A percentile compares a stretch with the other conserved stretches of the same genome.
phyloP scores from a whole-genome alignment of 2,888 invertebrate genomes.

The Drosophila barbarae region DNA sequence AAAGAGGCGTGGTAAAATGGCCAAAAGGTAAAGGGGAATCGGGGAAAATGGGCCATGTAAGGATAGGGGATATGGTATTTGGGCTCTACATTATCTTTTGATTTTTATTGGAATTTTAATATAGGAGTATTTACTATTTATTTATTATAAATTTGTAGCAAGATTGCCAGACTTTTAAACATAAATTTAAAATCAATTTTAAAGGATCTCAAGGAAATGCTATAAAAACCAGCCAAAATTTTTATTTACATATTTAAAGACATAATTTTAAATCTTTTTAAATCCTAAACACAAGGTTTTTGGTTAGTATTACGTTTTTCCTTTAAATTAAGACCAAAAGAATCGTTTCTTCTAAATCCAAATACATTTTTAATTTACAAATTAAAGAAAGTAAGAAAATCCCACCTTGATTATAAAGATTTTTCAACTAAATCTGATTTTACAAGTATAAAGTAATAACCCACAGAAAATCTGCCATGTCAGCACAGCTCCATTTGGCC shows the following conservation, averaged over 20 bases:
- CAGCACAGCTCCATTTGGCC: slow-evolving; percentile 40
- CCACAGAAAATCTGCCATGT: slow-evolving; percentile 46
- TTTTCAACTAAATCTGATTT: not conserved
- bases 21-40: slow-evolving; percentile 10
- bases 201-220: not conserved
- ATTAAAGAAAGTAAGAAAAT: too few species aligned
- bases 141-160: too few species aligned
- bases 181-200: not conserved
- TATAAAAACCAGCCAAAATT: too few species aligned
- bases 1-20: slow-evolving; percentile 27
- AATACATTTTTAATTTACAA: too few species aligned
- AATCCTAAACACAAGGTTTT: too few species aligned
- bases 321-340: not conserved
- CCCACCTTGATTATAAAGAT: too few species aligned
- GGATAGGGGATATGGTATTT: not conserved
- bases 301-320: not conserved
- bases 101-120: not conserved
- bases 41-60: not conserved
- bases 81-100: too few species aligned
- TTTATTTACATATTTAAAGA: too few species aligned
- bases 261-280: too few species aligned
- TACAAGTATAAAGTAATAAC: not conserved
- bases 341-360: accelerated
- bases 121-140: not conserved
- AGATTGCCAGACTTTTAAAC: not conserved